A percentile compares a stretch with the other conserved stretches of the same genome.
Evolutionary conservation across 2,888 invertebrate species (phyloP).

Genomic region (Aricia artaxerxes): DNA sequence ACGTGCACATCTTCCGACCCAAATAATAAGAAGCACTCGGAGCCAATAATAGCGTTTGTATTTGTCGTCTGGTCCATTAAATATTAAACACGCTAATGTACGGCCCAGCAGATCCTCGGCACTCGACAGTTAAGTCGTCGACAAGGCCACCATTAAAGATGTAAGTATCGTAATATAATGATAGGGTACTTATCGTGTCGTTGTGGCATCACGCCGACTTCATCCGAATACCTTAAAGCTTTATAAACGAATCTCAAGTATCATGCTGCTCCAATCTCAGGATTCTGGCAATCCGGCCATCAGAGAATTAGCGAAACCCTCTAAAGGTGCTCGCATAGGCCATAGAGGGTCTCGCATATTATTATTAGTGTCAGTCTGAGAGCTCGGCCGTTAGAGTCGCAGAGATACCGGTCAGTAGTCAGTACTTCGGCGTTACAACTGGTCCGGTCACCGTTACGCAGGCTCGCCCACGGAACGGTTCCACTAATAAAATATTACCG

Average conservation of each 20-base stretch:
- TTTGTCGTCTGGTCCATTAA: not conserved
- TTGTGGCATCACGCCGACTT: not conserved
- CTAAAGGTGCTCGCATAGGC: not conserved
- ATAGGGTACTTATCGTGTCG: not conserved
- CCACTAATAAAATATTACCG: not conserved
- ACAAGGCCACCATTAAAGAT: not conserved
- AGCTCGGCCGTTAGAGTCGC: not conserved
- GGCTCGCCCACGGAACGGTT: not conserved
- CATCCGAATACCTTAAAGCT: not conserved
- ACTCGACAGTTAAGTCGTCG: not conserved
- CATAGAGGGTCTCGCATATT: no score
- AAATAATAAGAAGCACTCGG: not conserved
- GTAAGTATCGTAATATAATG: not conserved
- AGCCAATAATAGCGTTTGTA: not conserved
- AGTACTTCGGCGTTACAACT: not conserved
- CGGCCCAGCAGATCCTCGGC: not conserved
- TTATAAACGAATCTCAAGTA: not conserved
- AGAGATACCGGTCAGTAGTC: not conserved
- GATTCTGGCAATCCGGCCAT: no score
- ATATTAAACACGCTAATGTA: not conserved
- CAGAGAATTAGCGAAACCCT: not conserved
- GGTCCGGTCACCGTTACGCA: constrained; percentile 2
- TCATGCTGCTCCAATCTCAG: no score
- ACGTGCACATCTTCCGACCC: constrained; percentile 11
- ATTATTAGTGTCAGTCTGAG: not conserved